Evolutionary conservation across 2,888 invertebrate species (phyloP), one percentile per base, ranked within the genome.

Genomic region (Nesidiocoris tenuis): DNA sequence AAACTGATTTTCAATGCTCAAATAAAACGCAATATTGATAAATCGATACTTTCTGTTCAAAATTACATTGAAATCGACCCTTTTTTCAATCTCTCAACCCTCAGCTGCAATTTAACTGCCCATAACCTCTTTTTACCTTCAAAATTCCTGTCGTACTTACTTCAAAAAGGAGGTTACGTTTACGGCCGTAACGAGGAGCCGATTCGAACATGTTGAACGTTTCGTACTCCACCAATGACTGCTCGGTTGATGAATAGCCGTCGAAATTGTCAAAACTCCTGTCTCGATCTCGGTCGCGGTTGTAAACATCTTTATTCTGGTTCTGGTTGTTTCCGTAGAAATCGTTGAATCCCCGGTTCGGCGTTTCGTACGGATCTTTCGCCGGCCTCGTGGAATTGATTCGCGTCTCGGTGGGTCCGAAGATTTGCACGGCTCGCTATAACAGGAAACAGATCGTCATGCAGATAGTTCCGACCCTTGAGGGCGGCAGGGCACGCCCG

Each of bases 151-250:
- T n/a, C n/a, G n/a, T n/a, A n/a, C 81, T 83, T 85, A 93, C 94
- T 85, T 93, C 92, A 78, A 95, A 87, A 21, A 95, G 83, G 65
- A 95, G 85, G 85, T 95, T 94, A 2, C 89, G 89, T 67, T 89
- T 89, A 16, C 85, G 85, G 7, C 89, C 90, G 82, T 92, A 90
- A 81, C 85, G 84, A 1, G 88, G 88, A 22, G 86, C 87, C 0
- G 94, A 94, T 79, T 90, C 88, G 82, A 94, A 94, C 65, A 95
- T 83, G 76, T 88, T 86, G 82, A 93, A 94, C n/a, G 70, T 70
- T 57, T 57, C 59, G 12, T 70, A 70, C 17, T 70, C 70, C 18
- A 59, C 17, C 17, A 59, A n/a, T 7, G 24, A 25, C n/a, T 17
- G 25, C 24, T 57, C 59, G 0, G 70, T 70, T 24, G 70, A 68